A percentile compares a stretch with the other conserved stretches of the same genome.
phyloP scores from a whole-genome alignment of 1,140 invertebrate genomes.

The Leptinotarsa lineolata region DNA sequence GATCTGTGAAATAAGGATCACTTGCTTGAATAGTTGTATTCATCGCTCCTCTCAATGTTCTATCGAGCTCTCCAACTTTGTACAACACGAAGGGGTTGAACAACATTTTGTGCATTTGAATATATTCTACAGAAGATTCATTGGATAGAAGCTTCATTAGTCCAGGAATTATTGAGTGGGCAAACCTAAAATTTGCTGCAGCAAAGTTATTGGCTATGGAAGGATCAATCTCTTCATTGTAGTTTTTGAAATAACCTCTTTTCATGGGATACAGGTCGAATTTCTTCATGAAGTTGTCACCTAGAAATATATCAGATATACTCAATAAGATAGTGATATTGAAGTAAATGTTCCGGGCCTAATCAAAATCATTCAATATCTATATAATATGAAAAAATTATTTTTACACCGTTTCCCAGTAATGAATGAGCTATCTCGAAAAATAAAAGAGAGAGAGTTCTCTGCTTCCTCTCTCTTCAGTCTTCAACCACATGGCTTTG shows the following conservation, averaged over 20 bases:
- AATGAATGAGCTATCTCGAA: too few species aligned
- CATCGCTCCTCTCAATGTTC: slow-evolving; percentile 66
- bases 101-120: slow-evolving; percentile 77
- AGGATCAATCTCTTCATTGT: slow-evolving; percentile 76
- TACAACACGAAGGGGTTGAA: slow-evolving; percentile 85
- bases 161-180: slow-evolving; percentile 80
- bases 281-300: slow-evolving; percentile 61
- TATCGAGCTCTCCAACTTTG: slow-evolving; percentile 62
- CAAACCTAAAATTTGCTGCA: slow-evolving; percentile 87
- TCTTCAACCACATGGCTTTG: too few species aligned
- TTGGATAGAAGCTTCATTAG: slow-evolving; percentile 70
- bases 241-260: slow-evolving; percentile 67
- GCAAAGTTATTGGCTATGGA: slow-evolving; percentile 90
- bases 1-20: slow-evolving; percentile 69
- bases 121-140: slow-evolving; percentile 65
- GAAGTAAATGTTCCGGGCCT: too few species aligned
- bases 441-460: too few species aligned
- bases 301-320: slow-evolving; percentile 48
- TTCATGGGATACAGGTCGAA: slow-evolving; percentile 66
- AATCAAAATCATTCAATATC: too few species aligned
- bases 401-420: too few species aligned
- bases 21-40: slow-evolving; percentile 69
- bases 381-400: too few species aligned
- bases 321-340: too few species aligned
- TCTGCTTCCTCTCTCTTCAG: too few species aligned